Conservation (phyloP, 2,113 vertebrate species). For the Pristiophorus japonicus region DNA sequence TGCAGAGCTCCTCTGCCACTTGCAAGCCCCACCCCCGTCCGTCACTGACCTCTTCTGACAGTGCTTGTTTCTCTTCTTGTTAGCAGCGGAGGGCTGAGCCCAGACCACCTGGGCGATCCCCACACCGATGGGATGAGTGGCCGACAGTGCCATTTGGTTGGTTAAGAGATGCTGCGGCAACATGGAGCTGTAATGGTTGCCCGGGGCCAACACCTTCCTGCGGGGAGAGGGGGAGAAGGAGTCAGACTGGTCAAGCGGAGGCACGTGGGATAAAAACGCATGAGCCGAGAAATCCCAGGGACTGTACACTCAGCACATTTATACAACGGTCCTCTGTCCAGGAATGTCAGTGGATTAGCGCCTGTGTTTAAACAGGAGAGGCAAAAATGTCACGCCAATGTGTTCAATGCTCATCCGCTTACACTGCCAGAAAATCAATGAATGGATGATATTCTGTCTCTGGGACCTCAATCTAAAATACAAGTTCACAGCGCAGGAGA, state of each 20-base stretch:
- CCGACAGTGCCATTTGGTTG: conserved; percentile 91
- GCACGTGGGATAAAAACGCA: neutral
- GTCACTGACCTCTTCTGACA: conserved; percentile 77
- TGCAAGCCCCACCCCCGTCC: neutral
- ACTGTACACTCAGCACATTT: neutral
- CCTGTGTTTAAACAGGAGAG: neutral
- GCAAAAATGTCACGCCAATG: neutral
- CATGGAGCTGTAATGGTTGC: conserved; percentile 86
- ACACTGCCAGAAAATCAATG: neutral
- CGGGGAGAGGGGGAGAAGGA: conserved; percentile 43
- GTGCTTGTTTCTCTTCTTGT: conserved; percentile 84
- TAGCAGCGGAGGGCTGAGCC: conserved; percentile 79
- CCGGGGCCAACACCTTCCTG: conserved; percentile 89
- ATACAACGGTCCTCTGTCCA: neutral
- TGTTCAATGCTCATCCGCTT: neutral
- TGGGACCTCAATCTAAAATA: neutral
- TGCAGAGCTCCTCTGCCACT: neutral
- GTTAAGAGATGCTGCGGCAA: conserved; percentile 86
- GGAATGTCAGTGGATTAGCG: neutral
- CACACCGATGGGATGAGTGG: conserved; percentile 91
- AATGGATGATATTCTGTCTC: neutral
- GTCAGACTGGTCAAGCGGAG: neutral
- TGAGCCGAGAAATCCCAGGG: neutral
- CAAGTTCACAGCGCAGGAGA: neutral
- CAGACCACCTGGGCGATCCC: conserved; percentile 96